A percentile compares a stretch with the other conserved stretches of the same genome.
Conservation (phyloP, 2,113 vertebrate species). For the Procavia capensis region DNA sequence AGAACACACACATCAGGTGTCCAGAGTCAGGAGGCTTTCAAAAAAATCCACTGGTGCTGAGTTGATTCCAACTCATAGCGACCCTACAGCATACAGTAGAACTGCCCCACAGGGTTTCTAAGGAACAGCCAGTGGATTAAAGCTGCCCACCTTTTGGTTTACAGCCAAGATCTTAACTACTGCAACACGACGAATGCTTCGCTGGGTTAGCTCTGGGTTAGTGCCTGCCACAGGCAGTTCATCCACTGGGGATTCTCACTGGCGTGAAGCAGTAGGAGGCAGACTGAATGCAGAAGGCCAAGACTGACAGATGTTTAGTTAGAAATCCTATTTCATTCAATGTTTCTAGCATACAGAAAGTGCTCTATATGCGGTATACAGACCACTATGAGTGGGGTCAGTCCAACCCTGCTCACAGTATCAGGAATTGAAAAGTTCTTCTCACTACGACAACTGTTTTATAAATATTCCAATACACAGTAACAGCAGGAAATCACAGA, state of each 20-base stretch:
- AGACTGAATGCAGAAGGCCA: not conserved
- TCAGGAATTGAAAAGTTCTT: not conserved
- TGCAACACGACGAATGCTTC: no score
- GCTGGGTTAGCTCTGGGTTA: not conserved
- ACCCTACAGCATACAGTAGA: no score
- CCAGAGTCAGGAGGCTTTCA: not conserved
- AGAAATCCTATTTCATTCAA: not conserved
- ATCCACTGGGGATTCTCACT: not conserved
- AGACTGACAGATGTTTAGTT: not conserved
- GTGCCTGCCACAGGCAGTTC: not conserved
- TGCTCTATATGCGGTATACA: not conserved
- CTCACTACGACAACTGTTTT: not conserved
- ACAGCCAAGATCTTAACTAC: no score
- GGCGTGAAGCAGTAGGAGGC: not conserved
- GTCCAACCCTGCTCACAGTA: not conserved
- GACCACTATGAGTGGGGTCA: not conserved
- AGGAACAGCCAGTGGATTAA: no score
- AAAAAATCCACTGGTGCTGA: no score
- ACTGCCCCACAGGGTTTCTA: no score
- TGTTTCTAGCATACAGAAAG: not conserved
- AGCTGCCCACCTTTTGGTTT: no score
- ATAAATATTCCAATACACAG: not conserved
- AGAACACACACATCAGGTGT: not conserved
- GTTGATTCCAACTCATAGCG: no score
- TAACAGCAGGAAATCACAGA: not conserved